A percentile compares a stretch with the other conserved stretches of the same genome.
These are phyloP conservation scores for Geococcyx californianus DNA, from an alignment of 2,113 vertebrate genomes.

Conservation along the genomic window DNA sequence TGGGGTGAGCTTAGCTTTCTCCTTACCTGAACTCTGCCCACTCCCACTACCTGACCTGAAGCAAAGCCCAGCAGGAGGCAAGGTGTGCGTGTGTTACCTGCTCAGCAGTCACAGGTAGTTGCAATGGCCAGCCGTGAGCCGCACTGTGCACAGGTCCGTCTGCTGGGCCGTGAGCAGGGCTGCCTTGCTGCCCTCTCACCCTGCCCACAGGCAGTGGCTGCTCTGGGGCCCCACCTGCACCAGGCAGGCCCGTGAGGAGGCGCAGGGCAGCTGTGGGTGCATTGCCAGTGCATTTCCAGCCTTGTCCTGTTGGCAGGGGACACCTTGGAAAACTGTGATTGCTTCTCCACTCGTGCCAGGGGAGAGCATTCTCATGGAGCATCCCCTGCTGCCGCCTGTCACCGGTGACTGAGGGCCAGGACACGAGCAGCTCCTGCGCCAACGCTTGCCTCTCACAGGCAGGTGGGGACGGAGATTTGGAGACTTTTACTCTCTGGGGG, in stretches of 20 bases:
- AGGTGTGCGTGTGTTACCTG: background rate
- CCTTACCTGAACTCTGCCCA: background rate
- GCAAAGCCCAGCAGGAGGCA: background rate
- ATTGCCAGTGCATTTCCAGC: background rate
- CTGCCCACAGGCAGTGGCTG: background rate
- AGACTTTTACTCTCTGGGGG: background rate
- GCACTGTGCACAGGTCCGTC: fast-evolving
- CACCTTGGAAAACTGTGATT: fast-evolving
- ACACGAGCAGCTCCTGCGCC: fast-evolving
- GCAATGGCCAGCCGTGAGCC: fast-evolving
- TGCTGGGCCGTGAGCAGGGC: background rate
- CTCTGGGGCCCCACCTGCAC: background rate
- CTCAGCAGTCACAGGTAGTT: background rate
- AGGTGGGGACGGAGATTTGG: background rate
- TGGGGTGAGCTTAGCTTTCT: background rate
- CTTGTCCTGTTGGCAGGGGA: fast-evolving
- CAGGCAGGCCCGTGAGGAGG: background rate
- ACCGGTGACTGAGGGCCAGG: fast-evolving
- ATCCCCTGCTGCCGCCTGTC: background rate
- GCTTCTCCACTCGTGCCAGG: background rate
- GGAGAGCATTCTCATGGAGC: background rate
- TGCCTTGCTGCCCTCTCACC: background rate
- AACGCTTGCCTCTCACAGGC: fast-evolving
- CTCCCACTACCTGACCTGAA: background rate
- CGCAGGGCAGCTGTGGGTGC: background rate